Evolutionary conservation across 2,888 invertebrate species (phyloP), one percentile per base, ranked within the genome.

Genomic region (Chironomus tentans): DNA sequence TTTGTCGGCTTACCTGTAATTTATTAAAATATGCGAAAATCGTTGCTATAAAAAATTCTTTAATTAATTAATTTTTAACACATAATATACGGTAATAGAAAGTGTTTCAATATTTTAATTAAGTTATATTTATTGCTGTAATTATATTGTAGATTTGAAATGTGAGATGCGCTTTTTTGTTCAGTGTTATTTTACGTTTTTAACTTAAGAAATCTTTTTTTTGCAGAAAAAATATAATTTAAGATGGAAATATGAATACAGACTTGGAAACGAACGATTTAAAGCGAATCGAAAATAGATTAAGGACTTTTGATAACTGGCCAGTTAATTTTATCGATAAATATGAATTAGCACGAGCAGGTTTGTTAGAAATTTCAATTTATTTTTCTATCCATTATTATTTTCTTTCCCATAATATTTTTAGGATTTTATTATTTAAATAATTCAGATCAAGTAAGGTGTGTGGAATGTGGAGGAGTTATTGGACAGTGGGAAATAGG

Each of bases 391-490:
- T 65, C 13, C 13, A 65, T 65, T 10, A 65, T 56, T 56, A 6
- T 15, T 15, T 56, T 56, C 15, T n/a, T 38, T 38, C 1, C 2
- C 10, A 5, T 5, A 10, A 1, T 10, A 1, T 1, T 15, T 56
- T 22, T 65, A 65, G 65, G 65, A 4, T 95, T 96, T 82, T 95
- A 91, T 82, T 95, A 92, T 81, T 85, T 91, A 2, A 89, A 91
- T 78, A 86, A 87, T 56, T 88, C 88, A 13, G 92, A 92, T 81
- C 84, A 88, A 81, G 91, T 94, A 0, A 88, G 91, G 78, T 95
- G 95, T 83, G 92, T 91, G 1, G 95, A 91, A 87, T 95, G 95
- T 80, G 78, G 88, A 89, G 91, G 91, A 2, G 86, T 89, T 77
- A 85, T 92, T 56, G 85, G 80, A 81, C 87, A 89, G 78, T 96